These are phyloP conservation scores for Columba janthina DNA, from an alignment of 2,113 vertebrate species.

Conservation along the genomic window DNA sequence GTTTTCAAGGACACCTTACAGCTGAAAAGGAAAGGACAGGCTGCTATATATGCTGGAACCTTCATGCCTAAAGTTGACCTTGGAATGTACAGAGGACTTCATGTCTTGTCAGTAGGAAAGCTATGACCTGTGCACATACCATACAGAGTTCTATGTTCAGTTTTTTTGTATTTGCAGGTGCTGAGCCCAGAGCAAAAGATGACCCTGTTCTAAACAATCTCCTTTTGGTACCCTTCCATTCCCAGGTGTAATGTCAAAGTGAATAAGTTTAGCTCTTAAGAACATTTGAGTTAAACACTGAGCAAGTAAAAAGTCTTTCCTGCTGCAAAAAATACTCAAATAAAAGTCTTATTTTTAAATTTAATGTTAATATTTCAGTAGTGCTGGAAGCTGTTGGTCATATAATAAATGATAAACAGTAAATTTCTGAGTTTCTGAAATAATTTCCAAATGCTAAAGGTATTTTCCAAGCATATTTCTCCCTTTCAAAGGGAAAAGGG, in stretches of 20 bases:
- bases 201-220: background rate
- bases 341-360: background rate
- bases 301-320: background rate
- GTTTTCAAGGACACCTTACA: background rate
- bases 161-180: background rate
- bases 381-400: background rate
- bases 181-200: background rate
- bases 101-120: background rate
- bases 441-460: background rate
- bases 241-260: background rate
- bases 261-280: background rate
- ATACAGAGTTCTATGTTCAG: background rate
- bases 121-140: background rate
- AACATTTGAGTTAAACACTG: background rate
- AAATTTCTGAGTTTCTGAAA: background rate
- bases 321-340: background rate
- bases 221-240: background rate
- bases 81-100: accelerated
- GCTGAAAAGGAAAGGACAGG: background rate
- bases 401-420: background rate
- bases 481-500: background rate
- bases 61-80: background rate
- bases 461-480: background rate
- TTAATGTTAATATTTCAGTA: background rate
- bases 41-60: background rate